Base-by-base conservation (phyloP, 1,140 invertebrate species). In the Camponotus vicinus region DNA sequence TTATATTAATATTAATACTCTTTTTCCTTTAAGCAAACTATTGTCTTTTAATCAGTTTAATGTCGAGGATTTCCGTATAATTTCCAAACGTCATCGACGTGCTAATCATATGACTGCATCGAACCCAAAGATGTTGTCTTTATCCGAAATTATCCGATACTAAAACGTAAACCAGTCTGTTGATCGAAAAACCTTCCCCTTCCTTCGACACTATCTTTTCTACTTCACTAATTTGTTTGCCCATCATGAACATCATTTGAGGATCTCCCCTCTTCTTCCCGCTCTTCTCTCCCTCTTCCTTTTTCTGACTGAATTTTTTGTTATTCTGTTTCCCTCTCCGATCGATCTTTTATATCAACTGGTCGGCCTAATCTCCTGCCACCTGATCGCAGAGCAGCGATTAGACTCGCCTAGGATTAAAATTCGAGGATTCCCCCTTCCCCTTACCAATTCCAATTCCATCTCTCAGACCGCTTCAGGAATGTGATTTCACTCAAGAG, bases 151-250 rank as follows among this genome's bases (percentile, higher is more conserved):
- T 85, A 85, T 52, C 73, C 59, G 63, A 8, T 21, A 66, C 15
- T 85, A 84, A 27, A 84, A 64, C n/a, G 18, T 76, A 71, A 27
- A 21, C 78, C 67, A 34, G 37, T 55, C 13, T 21, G 21, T 76
- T n/a, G 59, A 76, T 73, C 59, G 59, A 59, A 63, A 78, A 15
- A 52, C 21, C 32, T 15, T 8, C 8, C 71, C 13, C 21, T 27
- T 57, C 9, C 57, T 42, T 21, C 13, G 34, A 15, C 34, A 15
- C 37, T 37, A 15, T 18, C 21, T 57, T 71, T 13, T 66, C 61
- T 66, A 66, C 67, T 78, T 75, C 13, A 37, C 79, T 83, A 86
- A 86, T 86, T 86, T 86, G 85, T 86, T 86, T 83, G 67, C 45
- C 84, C 76, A 69, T 80, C 75, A 61, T 69, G 84, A 86, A 70